These are phyloP conservation scores for Drosophila kanekoi DNA, from an alignment of 2,888 invertebrate species.

Conservation along the genomic window DNA sequence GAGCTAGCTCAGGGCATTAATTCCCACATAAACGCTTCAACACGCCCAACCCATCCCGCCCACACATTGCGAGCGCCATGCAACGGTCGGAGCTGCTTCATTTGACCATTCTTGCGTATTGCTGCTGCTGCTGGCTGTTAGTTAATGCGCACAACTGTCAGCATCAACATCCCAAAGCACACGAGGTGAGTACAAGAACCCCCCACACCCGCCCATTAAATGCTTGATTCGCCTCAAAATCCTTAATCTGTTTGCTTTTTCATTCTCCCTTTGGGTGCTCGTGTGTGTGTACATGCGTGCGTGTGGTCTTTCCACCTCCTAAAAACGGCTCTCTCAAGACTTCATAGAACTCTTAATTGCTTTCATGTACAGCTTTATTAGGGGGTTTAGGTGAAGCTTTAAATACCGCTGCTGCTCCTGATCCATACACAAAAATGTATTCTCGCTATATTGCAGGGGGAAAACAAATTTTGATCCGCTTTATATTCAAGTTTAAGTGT, in stretches of 20 bases:
- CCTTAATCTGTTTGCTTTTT: not conserved
- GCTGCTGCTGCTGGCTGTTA: constrained; percentile 36
- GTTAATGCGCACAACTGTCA: constrained; percentile 86
- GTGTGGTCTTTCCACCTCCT: constrained; percentile 4
- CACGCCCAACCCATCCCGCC: constrained; percentile 6
- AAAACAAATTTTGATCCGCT: not conserved
- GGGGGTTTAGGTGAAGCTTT: not conserved
- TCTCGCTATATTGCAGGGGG: no score
- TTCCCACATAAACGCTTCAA: constrained; percentile 7
- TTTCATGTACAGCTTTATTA: constrained; percentile 14
- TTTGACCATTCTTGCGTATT: constrained; percentile 27
- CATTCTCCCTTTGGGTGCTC: not conserved
- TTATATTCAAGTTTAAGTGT: not conserved
- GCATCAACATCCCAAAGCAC: constrained; percentile 89
- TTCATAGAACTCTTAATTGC: constrained; percentile 1
- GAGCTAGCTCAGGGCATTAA: constrained; percentile 21
- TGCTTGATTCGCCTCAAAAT: not conserved
- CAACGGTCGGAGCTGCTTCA: constrained; percentile 25
- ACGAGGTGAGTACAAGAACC: constrained; percentile 87
- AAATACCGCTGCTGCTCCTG: not conserved
- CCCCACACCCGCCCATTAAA: not conserved
- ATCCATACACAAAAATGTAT: no score
- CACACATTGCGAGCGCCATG: constrained; percentile 27
- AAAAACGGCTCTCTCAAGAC: constrained; percentile 4
- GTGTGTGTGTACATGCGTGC: not conserved